A percentile compares a stretch with the other conserved stretches of the same genome.
Evolutionary conservation across 1,140 invertebrate species (phyloP).

Genomic region (Diploscapter pachys): DNA sequence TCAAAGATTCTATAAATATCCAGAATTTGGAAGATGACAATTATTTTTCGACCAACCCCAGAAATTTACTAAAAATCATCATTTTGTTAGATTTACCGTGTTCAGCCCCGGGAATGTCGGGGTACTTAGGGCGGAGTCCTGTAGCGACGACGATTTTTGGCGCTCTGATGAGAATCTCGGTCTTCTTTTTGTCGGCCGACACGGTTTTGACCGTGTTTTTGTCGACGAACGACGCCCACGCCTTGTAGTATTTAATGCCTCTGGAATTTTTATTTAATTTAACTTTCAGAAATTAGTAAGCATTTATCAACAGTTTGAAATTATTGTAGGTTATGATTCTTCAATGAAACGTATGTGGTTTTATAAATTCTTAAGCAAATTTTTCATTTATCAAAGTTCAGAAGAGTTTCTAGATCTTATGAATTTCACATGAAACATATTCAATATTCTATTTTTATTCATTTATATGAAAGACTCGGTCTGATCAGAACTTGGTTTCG

Average conservation of each 20-base stretch:
- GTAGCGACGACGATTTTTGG: slow-evolving; percentile 73
- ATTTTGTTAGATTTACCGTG: slow-evolving; percentile 61
- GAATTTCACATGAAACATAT: not conserved
- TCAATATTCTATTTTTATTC: not conserved
- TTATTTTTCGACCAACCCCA: too few species aligned
- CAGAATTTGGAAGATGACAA: too few species aligned
- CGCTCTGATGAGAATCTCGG: slow-evolving; percentile 66
- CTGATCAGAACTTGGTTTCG: too few species aligned
- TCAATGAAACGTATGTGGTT: too few species aligned
- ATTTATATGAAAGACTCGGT: not conserved
- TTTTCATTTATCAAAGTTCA: not conserved
- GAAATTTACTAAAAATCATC: too few species aligned
- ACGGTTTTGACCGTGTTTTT: not conserved
- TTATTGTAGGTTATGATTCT: too few species aligned
- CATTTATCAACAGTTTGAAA: too few species aligned
- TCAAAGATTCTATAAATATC: too few species aligned
- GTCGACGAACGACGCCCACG: slow-evolving; percentile 17
- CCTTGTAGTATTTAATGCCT: slow-evolving; percentile 24
- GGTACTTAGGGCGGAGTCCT: slow-evolving; percentile 79
- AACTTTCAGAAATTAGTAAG: too few species aligned
- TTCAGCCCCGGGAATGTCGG: slow-evolving; percentile 83
- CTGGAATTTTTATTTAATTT: slow-evolving; percentile 1
- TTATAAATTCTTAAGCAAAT: not conserved
- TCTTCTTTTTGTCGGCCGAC: slow-evolving; percentile 66
- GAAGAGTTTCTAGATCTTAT: not conserved